Evolutionary conservation across 2,888 invertebrate species (phyloP), one percentile per base, ranked within the genome.

Genomic region (Hybos culiciformis): DNA sequence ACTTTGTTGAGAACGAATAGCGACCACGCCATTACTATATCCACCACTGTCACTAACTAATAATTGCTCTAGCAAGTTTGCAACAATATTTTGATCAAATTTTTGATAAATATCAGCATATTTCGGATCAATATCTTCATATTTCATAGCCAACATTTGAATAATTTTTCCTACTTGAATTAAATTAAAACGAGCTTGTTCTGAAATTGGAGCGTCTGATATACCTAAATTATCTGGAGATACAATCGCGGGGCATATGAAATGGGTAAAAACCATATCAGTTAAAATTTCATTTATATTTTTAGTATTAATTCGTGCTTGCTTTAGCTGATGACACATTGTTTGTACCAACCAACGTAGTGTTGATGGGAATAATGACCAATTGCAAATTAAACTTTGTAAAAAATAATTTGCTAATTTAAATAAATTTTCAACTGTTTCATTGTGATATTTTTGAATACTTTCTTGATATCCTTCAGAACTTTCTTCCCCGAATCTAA

Each of bases 141-240:
- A 83, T 57, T 84, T 82, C 45, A 83, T 78, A 4, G 92, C 91
- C 44, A 96, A 70, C 66, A 86, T 84, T 69, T 96, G 94, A 38
- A 97, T 67, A 52, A 94, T 86, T 69, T 92, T 90, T 1, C 92
- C 96, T 45, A 96, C 78, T 71, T 90, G 86, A 56, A 83, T 80
- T 41, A 87, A 71, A 68, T 86, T 97, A 65, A 90, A 92, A 29
- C 93, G 71, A 5, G 92, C 90, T 45, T 90, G 79, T 56, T 87
- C 83, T 33, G 88, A 88, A 43, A 97, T 85, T 7, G 92, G 88
- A 2, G 87, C 83, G 59, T 94, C 94, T 4, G 85, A 85, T 42
- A 97, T 84, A 14, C 94, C 96, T 64, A 91, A 83, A 2, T 90
- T 83, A 62, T 96, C 96, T 0, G 97, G 97, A 69, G 91, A 91